These are phyloP conservation scores for Tinea pellionella DNA, from an alignment of 2,888 invertebrate species.

Conservation along the genomic window DNA sequence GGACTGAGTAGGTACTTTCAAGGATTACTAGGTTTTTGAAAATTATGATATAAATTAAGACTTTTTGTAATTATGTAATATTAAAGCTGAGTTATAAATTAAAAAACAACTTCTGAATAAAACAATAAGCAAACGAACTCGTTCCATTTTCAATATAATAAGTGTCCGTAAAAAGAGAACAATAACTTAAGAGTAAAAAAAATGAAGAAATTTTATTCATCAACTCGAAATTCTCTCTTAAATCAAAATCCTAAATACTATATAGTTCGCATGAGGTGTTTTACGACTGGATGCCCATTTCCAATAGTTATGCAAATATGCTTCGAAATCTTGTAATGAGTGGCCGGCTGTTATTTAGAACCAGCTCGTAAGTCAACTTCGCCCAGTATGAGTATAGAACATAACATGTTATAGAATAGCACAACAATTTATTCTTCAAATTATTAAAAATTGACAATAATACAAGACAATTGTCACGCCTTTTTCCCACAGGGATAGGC, in stretches of 20 bases:
- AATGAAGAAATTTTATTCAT: neutral
- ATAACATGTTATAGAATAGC: conserved; percentile 16
- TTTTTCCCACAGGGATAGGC: too few relatives aligned
- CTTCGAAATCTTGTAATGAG: conserved; percentile 60
- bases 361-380: conserved; percentile 63
- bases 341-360: conserved; percentile 64
- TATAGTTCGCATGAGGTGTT: conserved; percentile 13
- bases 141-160: neutral
- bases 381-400: conserved; percentile 39
- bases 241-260: conserved; percentile 13
- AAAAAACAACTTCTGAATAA: too few relatives aligned
- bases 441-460: too few relatives aligned
- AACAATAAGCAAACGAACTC: neutral
- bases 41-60: too few relatives aligned
- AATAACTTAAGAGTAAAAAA: neutral
- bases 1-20: too few relatives aligned
- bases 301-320: conserved; percentile 69
- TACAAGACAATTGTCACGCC: too few relatives aligned
- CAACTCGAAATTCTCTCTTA: conserved; percentile 3
- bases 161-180: neutral
- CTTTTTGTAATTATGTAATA: too few relatives aligned
- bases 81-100: too few relatives aligned
- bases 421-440: too few relatives aligned
- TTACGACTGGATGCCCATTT: conserved; percentile 42
- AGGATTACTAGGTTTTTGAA: too few relatives aligned